phyloP scores from a whole-genome alignment of 2,888 invertebrate genomes.

The Aleiodes leptofemur region DNA sequence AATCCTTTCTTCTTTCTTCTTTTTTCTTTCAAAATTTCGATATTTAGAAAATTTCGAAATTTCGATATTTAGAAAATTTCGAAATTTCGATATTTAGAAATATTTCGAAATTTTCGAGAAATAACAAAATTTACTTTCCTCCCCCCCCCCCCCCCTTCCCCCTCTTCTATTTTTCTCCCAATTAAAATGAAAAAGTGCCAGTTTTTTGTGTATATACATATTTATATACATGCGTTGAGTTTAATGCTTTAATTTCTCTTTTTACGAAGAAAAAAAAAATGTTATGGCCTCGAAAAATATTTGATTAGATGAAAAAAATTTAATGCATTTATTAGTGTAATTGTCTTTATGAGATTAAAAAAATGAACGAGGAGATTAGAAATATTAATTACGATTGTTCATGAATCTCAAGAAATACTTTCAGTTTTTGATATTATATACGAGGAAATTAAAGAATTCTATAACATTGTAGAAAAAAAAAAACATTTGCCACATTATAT shows the following conservation, averaged over 20 bases:
- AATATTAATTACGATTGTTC: neutral
- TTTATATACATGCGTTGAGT: constrained; percentile 5
- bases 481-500: neutral
- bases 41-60: too few species aligned
- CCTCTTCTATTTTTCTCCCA: too few species aligned
- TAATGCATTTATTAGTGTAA: constrained; percentile 26
- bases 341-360: constrained; percentile 9
- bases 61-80: too few species aligned
- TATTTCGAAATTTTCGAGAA: too few species aligned
- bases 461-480: too few species aligned
- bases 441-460: neutral
- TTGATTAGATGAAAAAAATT: constrained; percentile 8
- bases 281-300: constrained; percentile 21
- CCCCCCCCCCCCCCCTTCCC: too few species aligned
- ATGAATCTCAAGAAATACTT: neutral
- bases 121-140: too few species aligned
- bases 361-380: neutral
- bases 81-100: too few species aligned
- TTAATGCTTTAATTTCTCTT: constrained; percentile 19
- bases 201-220: constrained; percentile 19
- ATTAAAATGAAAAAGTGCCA: constrained; percentile 3
- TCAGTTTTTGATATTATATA: neutral
- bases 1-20: too few species aligned
- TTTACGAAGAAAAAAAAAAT: neutral
- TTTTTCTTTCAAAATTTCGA: too few species aligned